Conservation (phyloP, 1,140 invertebrate genomes). For the Potamilus streckersoni region DNA sequence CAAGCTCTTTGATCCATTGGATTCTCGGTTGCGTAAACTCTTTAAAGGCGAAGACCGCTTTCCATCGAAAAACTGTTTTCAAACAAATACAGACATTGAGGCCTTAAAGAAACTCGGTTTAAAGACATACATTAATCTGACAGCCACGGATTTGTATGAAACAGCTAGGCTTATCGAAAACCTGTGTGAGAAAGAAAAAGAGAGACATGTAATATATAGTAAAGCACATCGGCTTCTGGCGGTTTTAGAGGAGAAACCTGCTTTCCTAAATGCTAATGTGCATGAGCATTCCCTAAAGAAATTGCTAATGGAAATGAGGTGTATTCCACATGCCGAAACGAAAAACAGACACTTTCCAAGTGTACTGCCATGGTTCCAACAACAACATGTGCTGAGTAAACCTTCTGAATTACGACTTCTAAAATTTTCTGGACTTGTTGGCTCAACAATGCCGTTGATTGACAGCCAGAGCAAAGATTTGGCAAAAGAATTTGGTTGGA, state of each 20-base stretch:
- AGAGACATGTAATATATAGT: not conserved
- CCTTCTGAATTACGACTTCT: not conserved
- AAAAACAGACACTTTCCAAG: not conserved
- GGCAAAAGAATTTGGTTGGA: conserved; percentile 1
- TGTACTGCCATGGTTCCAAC: conserved; percentile 12
- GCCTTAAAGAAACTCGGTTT: conserved; percentile 8
- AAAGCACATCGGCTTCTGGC: not conserved
- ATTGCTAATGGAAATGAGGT: not conserved
- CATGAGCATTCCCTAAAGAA: not conserved
- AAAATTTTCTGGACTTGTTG: not conserved
- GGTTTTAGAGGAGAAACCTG: conserved; percentile 3
- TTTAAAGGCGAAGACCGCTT: conserved; percentile 10
- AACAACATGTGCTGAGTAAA: not conserved
- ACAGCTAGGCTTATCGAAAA: not conserved
- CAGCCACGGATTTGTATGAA: not conserved
- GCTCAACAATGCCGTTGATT: conserved; percentile 11
- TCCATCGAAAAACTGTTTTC: not conserved
- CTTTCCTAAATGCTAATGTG: not conserved
- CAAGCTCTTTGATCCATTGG: conserved; percentile 14
- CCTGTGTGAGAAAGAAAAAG: not conserved
- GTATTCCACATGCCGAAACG: not conserved
- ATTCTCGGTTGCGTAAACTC: not conserved
- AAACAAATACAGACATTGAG: not conserved
- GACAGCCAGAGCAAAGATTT: not conserved
- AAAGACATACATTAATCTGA: conserved; percentile 14